These are phyloP conservation scores for Prostheceraeus crozeri DNA, from an alignment of 2,888 invertebrate genomes.

Conservation along the genomic window DNA sequence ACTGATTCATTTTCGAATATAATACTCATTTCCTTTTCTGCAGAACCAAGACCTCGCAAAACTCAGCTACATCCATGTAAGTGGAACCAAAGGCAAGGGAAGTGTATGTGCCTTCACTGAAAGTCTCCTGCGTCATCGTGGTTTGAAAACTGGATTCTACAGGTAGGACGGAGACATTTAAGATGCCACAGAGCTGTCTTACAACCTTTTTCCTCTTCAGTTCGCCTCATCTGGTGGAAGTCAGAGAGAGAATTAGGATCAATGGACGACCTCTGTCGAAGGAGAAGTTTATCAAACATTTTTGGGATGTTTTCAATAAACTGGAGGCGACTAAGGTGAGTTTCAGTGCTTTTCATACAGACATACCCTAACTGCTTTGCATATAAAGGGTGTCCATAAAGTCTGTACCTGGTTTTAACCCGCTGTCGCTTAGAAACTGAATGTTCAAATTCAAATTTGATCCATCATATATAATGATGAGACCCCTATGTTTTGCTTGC, in stretches of 20 bases:
- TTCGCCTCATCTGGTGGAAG: slow-evolving; percentile 86
- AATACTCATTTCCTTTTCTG: too few species aligned
- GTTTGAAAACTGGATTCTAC: slow-evolving; percentile 81
- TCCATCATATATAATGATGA: too few species aligned
- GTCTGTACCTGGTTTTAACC: too few species aligned
- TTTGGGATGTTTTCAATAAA: slow-evolving; percentile 71
- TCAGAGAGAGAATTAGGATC: slow-evolving; percentile 80
- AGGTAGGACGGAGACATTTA: slow-evolving; percentile 48
- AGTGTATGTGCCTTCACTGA: slow-evolving; percentile 89
- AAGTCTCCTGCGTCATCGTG: slow-evolving; percentile 73
- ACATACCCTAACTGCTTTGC: too few species aligned
- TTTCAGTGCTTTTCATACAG: too few species aligned
- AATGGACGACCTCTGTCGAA: slow-evolving; percentile 71
- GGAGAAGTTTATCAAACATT: slow-evolving; percentile 68
- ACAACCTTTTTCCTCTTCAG: slow-evolving; percentile 57
- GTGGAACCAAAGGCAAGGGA: slow-evolving; percentile 93
- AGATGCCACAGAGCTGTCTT: neutral
- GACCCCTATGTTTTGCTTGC: too few species aligned
- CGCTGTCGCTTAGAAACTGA: too few species aligned
- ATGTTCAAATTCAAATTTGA: too few species aligned
- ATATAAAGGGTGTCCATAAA: too few species aligned
- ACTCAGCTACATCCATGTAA: slow-evolving; percentile 80
- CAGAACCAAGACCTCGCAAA: slow-evolving; percentile 64
- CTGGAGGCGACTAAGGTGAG: slow-evolving; percentile 47
- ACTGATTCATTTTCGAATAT: too few species aligned